Evolutionary conservation across 2,888 invertebrate genomes (phyloP).

Genomic region (Exocentrus adspersus): DNA sequence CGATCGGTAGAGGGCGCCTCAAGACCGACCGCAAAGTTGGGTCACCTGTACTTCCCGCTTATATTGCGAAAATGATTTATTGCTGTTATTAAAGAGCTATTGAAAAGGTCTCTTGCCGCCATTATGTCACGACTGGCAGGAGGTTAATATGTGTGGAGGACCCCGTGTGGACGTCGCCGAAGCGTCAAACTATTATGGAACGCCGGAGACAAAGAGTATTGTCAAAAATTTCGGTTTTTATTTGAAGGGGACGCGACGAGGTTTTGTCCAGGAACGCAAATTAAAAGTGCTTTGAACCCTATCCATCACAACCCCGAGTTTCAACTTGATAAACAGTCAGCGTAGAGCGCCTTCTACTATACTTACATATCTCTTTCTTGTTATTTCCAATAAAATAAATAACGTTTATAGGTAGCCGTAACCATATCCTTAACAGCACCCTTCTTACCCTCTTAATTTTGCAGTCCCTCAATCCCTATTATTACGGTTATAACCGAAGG

Average conservation of each 20-base stretch:
- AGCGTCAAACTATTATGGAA: neutral
- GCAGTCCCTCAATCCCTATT: no score
- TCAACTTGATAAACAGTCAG: no score
- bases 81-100: slow-evolving; percentile 29
- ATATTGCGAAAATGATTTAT: slow-evolving; percentile 32
- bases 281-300: no score
- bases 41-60: slow-evolving; percentile 30
- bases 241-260: neutral
- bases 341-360: no score
- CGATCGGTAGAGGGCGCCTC: slow-evolving; percentile 31
- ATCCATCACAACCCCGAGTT: no score
- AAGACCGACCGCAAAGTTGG: slow-evolving; percentile 37
- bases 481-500: no score
- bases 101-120: slow-evolving; percentile 22
- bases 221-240: neutral
- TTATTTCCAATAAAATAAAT: no score
- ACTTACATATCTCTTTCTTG: no score
- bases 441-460: no score
- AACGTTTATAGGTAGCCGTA: no score
- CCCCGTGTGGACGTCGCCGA: slow-evolving; percentile 3
- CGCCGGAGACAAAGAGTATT: neutral
- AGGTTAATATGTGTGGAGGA: slow-evolving; percentile 20
- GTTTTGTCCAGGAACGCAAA: neutral
- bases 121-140: slow-evolving; percentile 15
- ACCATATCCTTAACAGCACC: no score